Evolutionary conservation across 1,140 invertebrate genomes (phyloP).

Genomic region (Pteromalus puparum): DNA sequence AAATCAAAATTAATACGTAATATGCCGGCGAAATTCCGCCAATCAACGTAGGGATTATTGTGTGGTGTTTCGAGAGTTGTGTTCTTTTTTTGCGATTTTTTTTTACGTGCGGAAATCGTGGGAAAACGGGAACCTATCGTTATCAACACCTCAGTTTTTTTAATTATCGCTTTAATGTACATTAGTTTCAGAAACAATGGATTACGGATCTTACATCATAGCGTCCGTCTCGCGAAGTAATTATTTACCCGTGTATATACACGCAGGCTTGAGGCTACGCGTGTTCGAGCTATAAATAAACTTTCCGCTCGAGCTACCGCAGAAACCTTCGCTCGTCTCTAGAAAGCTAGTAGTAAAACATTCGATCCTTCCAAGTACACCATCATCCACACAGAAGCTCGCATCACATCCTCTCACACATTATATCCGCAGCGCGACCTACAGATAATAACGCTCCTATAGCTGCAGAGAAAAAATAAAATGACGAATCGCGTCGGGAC

Average conservation of each 20-base stretch:
- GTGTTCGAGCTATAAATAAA: neutral
- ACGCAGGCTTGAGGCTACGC: neutral
- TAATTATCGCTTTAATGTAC: too few species aligned
- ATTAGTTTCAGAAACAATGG: neutral
- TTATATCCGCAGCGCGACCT: too few species aligned
- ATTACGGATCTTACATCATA: neutral
- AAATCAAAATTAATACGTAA: slow-evolving; percentile 66
- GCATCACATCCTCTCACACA: neutral
- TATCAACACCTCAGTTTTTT: too few species aligned
- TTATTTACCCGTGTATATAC: neutral
- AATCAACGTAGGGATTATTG: neutral
- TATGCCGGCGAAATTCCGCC: slow-evolving; percentile 1
- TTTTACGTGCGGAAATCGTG: too few species aligned
- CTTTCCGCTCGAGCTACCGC: neutral
- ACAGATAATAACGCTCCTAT: slow-evolving; percentile 10
- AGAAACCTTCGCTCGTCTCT: neutral
- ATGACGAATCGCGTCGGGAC: slow-evolving; percentile 40
- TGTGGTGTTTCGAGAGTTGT: too few species aligned
- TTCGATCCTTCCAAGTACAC: neutral
- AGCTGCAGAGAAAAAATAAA: neutral
- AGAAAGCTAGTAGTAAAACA: neutral
- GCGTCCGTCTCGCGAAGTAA: neutral
- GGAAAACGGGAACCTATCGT: too few species aligned
- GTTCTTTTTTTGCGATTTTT: too few species aligned
- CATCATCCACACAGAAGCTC: neutral